A percentile compares a stretch with the other conserved stretches of the same genome.
Evolutionary conservation across 2,888 invertebrate species (phyloP).

Genomic region (Physocephala rufipes): DNA sequence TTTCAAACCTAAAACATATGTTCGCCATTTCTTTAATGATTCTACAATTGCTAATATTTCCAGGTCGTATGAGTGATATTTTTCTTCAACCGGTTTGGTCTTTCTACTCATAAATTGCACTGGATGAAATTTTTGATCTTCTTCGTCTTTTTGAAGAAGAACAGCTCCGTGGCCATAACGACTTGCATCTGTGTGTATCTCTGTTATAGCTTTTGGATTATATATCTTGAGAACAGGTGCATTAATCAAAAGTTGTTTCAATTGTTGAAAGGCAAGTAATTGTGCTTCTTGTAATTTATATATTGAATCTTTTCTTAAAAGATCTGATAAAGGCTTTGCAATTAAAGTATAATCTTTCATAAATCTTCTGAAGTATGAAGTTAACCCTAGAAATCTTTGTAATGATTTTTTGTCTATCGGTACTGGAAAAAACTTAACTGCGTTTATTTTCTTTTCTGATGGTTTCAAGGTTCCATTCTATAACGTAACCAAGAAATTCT

Average conservation of each 20-base stretch:
- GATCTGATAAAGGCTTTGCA: conserved; percentile 45
- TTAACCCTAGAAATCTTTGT: conserved; percentile 42
- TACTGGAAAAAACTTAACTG: conserved; percentile 40
- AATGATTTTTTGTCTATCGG: conserved; percentile 35
- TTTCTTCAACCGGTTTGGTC: conserved; percentile 45
- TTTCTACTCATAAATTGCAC: conserved; percentile 48
- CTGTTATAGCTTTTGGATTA: conserved; percentile 13
- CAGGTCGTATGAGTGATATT: conserved; percentile 49
- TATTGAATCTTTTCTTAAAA: conserved; percentile 42
- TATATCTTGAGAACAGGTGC: conserved; percentile 29
- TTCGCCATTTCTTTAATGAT: conserved; percentile 46
- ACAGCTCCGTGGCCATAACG: conserved; percentile 44
- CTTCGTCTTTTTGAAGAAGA: conserved; percentile 44
- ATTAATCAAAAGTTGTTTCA: conserved; percentile 12
- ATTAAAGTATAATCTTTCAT: conserved; percentile 45
- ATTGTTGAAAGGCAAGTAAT: conserved; percentile 9
- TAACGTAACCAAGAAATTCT: conserved; percentile 39
- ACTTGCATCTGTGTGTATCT: conserved; percentile 21
- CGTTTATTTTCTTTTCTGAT: conserved; percentile 25
- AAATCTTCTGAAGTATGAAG: conserved; percentile 42
- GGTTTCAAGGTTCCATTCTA: conserved; percentile 36
- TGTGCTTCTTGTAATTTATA: conserved; percentile 47
- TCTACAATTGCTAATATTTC: conserved; percentile 47
- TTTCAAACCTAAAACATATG: conserved; percentile 33
- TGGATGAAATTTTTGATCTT: conserved; percentile 45